Base-by-base conservation (phyloP, 2,888 invertebrate species). In the Ganaspis brasiliensis region DNA sequence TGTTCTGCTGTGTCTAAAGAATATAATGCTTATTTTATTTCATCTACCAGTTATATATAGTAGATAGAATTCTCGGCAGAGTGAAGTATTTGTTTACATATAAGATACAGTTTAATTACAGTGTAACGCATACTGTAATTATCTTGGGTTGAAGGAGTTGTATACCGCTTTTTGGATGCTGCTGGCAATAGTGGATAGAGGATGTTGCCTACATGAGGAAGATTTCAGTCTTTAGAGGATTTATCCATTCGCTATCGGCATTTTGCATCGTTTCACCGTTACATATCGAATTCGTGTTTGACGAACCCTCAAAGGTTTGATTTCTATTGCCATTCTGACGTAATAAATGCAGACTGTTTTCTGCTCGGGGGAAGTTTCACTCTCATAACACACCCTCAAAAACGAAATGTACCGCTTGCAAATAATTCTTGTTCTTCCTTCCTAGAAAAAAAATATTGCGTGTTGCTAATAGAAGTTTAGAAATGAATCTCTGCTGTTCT, bases 271-370 rank as follows among this genome's bases (percentile, higher is more conserved):
- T 35, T 59, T 59, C 35, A 35, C 31, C 59, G 16, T 35, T 35
- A 59, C 16, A 59, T 31, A 59, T 35, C 31, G 31, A 59, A 59
- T 16, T 59, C n/a, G n/a, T 59, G 59, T 59, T 59, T 59, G 35
- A 31, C 31, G 31, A 56, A 59, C 59, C 26, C 59, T 59, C 35
- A 35, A 59, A 59, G 3, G 35, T 59, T 59, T 16, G 31, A 59
- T 59, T 35, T 59, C 35, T 59, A 59, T 59, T 59, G 9, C 59
- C n/a, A 59, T 35, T 59, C 59, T 59, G 35, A 59, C 31, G 31
- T 59, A 59, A 35, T 31, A 35, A 59, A 59, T 59, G 35, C 16
- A 35, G 19, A 59, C 59, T 59, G 16, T 35, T 16, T 31, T 31
- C 5, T 59, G 59, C 31, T 59, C 16, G 59, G 16, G 59, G 35